A percentile compares a stretch with the other conserved stretches of the same genome.
phyloP scores from a whole-genome alignment of 2,797 vertebrate species.

The Pristis pectinata region DNA sequence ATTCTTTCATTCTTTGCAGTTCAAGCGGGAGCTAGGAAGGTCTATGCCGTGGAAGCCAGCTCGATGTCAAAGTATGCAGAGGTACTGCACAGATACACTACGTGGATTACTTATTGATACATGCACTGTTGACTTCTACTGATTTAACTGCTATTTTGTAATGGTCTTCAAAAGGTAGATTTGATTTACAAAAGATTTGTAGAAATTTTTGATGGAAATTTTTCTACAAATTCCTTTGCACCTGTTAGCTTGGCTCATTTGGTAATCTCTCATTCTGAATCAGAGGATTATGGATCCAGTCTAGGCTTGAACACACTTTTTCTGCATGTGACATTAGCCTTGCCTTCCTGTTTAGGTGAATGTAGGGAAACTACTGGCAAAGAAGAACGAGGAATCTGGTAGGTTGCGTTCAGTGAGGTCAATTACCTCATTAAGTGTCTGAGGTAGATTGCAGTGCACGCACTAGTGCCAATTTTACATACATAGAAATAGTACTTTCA shows the following conservation, averaged over 20 bases:
- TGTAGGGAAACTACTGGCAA: background rate
- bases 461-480: background rate
- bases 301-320: background rate
- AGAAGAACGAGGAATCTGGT: background rate
- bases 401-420: background rate
- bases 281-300: background rate
- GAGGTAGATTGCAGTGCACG: background rate
- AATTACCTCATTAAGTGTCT: background rate
- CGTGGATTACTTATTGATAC: background rate
- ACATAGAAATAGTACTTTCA: background rate
- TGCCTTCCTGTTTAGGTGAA: background rate
- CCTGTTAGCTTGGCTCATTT: background rate
- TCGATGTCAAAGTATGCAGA: slow-evolving; percentile 39
- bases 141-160: background rate
- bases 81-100: slow-evolving; percentile 11
- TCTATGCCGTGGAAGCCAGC: slow-evolving; percentile 40
- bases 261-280: background rate
- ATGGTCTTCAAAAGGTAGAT: background rate
- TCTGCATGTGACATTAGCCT: background rate
- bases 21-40: slow-evolving; percentile 39
- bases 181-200: background rate
- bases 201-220: background rate
- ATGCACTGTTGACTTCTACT: background rate
- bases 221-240: background rate
- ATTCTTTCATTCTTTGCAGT: slow-evolving; percentile 40